Conservation (phyloP, 2,888 invertebrate species). For the Blera fallax region DNA sequence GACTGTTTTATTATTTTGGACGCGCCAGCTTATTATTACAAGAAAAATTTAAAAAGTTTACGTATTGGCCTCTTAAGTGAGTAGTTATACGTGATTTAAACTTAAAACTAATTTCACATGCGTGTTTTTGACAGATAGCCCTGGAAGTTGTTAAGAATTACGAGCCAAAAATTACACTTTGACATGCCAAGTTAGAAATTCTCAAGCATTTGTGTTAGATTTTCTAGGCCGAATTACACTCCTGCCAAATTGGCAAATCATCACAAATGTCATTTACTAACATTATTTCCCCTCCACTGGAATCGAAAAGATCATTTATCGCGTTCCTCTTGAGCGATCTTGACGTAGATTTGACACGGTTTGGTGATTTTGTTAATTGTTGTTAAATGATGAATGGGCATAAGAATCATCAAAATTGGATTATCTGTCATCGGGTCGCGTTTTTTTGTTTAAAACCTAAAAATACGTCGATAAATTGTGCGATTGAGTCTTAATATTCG, state of each 20-base stretch:
- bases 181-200: constrained; percentile 2
- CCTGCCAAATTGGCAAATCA: constrained; percentile 19
- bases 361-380: constrained; percentile 41
- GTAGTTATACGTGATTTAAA: not conserved
- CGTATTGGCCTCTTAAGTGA: not conserved
- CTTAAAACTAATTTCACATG: not conserved
- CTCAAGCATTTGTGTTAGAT: not conserved
- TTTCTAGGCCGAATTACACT: constrained; percentile 5
- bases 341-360: constrained; percentile 32
- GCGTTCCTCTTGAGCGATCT: constrained; percentile 41
- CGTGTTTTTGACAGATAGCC: not conserved
- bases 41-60: no score
- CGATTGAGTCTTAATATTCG: constrained; percentile 11
- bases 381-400: constrained; percentile 32
- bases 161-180: constrained; percentile 29
- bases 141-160: not conserved
- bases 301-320: constrained; percentile 7
- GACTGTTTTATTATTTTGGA: not conserved
- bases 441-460: not conserved
- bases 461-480: constrained; percentile 12
- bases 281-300: not conserved
- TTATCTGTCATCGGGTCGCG: constrained; percentile 30
- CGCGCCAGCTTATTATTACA: no score
- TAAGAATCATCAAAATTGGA: constrained; percentile 44
- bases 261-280: constrained; percentile 21